Conservation (phyloP, 2,113 vertebrate genomes). For the Muntiacus muntjak region DNA sequence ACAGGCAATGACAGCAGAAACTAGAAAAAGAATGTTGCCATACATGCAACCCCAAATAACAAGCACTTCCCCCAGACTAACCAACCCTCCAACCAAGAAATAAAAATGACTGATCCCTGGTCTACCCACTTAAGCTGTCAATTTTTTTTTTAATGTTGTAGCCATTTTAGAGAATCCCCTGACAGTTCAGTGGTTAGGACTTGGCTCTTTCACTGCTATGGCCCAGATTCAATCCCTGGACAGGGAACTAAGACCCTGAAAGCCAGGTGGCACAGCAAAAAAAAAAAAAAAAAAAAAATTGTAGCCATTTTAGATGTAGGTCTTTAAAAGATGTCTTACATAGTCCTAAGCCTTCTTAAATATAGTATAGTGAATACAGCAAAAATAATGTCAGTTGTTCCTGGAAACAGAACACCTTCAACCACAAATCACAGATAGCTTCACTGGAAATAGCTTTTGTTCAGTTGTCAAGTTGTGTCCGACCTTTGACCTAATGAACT, state of each 20-base stretch:
- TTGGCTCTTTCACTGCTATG: not conserved
- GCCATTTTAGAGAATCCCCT: not conserved
- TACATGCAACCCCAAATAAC: not conserved
- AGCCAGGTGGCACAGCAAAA: not conserved
- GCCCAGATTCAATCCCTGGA: not conserved
- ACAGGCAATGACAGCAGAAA: not conserved
- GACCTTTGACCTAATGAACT: not conserved
- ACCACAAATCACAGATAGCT: not conserved
- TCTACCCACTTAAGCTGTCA: not conserved
- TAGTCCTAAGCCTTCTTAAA: not conserved
- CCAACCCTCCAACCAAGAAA: not conserved
- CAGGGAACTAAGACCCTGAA: not conserved
- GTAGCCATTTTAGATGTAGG: not conserved
- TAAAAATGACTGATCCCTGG: not conserved
- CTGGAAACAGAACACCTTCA: not conserved
- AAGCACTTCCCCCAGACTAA: not conserved
- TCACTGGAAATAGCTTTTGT: not conserved
- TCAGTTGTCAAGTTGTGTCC: not conserved
- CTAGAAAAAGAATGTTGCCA: not conserved
- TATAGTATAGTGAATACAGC: no score
- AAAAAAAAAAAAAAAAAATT: not conserved
- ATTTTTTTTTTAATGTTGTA: not conserved
- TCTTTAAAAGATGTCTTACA: not conserved
- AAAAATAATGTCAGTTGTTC: not conserved
- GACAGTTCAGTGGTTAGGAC: not conserved